Evolutionary conservation across 2,888 invertebrate species (phyloP), one percentile per base, ranked within the genome.

Genomic region (Crematogaster levior): DNA sequence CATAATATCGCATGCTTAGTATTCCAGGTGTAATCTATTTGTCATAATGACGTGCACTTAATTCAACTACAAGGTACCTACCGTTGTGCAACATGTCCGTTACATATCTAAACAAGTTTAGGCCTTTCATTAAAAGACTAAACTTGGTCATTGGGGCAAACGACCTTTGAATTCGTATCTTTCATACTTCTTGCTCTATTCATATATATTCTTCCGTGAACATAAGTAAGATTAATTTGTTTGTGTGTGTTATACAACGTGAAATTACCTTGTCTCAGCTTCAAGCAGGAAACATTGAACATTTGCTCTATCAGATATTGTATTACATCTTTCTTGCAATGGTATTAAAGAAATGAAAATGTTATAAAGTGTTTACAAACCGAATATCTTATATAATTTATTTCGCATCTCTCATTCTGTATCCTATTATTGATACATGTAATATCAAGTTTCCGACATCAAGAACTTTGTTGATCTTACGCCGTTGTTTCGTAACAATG

Each of bases 401-500:
- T 46, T 30, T 24, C 21, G 15, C 6, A 30, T 30, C 27, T 30
- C n/a, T 6, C 15, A 30, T 34, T 60, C 18, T 12, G 9, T n/a
- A n/a, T n/a, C 24, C 4, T 5, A 15, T n/a, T 30, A 43, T 66
- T 30, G 30, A 40, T 40, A 15, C 21, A n/a, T 5, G n/a, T 24
- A 53, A 34, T 43, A 40, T 40, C 53, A 5, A 7, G 21, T 40
- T 61, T 88, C 79, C 51, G 83, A 53, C 58, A 60, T 58, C 89
- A 87, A 89, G 88, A 86, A 80, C n/a, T n/a, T n/a, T 75, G 40
- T 2, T 18, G 63, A 51, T n/a, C n/a, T n/a, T 70, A 68, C 65
- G 56, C 73, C 70, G 73, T 72, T 51, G 84, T 88, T 88, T 87
- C 85, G 86, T 88, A 90, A 91, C 91, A 91, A 92, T 90, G 85